Base-by-base conservation (phyloP, 1,140 invertebrate species). In the Nymphalis io region DNA sequence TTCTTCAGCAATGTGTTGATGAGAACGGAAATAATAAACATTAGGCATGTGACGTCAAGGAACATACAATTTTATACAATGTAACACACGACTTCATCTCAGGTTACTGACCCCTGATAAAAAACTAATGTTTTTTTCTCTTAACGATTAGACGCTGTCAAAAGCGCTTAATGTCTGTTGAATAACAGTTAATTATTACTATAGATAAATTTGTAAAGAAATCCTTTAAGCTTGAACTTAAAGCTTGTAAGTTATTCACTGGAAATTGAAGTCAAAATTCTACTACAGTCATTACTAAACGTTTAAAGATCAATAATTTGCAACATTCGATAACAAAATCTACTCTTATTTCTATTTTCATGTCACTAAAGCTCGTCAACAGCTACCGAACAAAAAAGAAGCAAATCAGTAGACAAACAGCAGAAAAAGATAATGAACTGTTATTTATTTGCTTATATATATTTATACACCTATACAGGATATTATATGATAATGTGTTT, bases 121-220 rank as follows among this genome's bases (percentile, higher is more conserved):
- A 67, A 66, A 67, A 67, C 42, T 60, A 57, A 67, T 51, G 55
- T 20, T 33, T 23, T 67, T 67, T 48, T 59, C 13, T 63, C 51
- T 16, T 44, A 21, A 60, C 18, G 18, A 67, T 60, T 48, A 59
- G 6, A 48, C 21, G 42, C 42, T 46, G 23, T 60, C 48, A 59
- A 59, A 58, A 61, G 61, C 23, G 33, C 48, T 67, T 18, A 27
- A 12, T 33, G 18, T 55, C 16, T 46, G 15, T 33, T 48, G 23
- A 4, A 61, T 48, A 3, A 48, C 15, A 48, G 12, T 57, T 40
- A 48, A 51, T 51, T 51, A 11, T 20, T 5, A 20, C 46, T 51
- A 10, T 4, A 3, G 6, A 21, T 21, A 20, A 21, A 33, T 33
- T 33, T 33, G 27, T 33, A 33, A 20, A 51, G 16, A 4, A 12